Percentiles rank a stretch among this genome's conserved stretches.
Conservation (phyloP, 2,888 invertebrate genomes). For the Tineola bisselliella region DNA sequence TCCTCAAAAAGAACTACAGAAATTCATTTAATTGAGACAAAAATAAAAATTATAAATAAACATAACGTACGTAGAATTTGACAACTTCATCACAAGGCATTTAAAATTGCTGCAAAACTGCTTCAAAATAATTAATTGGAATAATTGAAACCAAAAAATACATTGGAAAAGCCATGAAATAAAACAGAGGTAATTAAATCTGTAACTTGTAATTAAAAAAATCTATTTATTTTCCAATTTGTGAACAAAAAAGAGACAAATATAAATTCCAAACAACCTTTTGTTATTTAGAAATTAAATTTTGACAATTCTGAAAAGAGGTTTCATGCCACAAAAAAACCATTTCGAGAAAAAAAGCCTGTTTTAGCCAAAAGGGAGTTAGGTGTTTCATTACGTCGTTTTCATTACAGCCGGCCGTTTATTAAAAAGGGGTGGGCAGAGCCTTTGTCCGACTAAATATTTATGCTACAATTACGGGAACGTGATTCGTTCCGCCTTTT, state of each 20-base stretch:
- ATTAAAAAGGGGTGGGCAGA: conserved; percentile 1
- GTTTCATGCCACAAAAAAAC: background rate
- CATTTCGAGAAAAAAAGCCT: background rate
- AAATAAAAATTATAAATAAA: too few species aligned
- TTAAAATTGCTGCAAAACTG: too few species aligned
- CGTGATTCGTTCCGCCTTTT: too few species aligned
- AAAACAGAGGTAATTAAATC: background rate
- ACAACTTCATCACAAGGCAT: too few species aligned
- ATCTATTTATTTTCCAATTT: background rate
- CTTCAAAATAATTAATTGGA: too few species aligned
- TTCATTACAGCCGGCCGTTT: background rate
- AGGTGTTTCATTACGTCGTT: background rate
- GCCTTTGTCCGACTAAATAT: background rate
- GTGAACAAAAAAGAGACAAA: background rate
- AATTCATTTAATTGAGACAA: too few species aligned
- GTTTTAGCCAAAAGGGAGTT: background rate
- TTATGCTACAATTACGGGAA: background rate
- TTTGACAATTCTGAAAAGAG: background rate
- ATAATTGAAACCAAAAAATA: too few species aligned
- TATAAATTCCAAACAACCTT: background rate
- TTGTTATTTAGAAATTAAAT: background rate
- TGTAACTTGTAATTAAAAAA: background rate
- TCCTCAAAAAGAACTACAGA: too few species aligned
- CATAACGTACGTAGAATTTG: too few species aligned
- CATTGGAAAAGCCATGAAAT: too few species aligned